Evolutionary conservation across 2,888 invertebrate species (phyloP), one percentile per base, ranked within the genome.

Genomic region (Ornithoptera alexandrae): DNA sequence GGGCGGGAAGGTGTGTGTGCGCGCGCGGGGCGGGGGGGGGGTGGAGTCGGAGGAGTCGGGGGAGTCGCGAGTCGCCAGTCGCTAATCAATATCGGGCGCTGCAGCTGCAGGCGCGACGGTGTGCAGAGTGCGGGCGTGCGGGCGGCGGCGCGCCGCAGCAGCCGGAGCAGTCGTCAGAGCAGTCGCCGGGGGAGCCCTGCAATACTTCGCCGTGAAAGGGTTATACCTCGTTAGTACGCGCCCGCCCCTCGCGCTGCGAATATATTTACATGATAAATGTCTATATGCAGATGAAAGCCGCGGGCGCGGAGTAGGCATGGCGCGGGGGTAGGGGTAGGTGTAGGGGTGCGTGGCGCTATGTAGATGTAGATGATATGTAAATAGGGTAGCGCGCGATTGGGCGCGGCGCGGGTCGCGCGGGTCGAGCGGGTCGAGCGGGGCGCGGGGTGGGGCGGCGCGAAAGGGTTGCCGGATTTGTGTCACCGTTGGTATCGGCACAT

Each of bases 291-390:
- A 39, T 39, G 8, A 39, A 39, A 39, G 39, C 39, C 39, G 39
- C 39, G 39, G 39, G 39, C 39, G 39, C 39, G 10, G 53, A 17
- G 53, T 53, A 17, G 53, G 18, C 17, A n/a, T n/a, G 15, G 53
- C n/a, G 53, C 53, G 5, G 53, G 18, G 53, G 53, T 18, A 5
- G 53, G 53, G 12, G 53, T 5, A 15, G n/a, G 53, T 10, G 53
- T 6, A 15, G 1, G 18, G 53, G 53, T n/a, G 50, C 53, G 39
- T 8, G 39, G 39, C 39, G 39, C 78, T 77, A 87, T 87, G 88
- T 86, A 86, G 82, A 86, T 86, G 74, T 86, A 86, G 82, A 86
- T 86, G 74, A 79, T 80, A 87, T 86, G 88, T 88, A 86, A 81
- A 86, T 85, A 77, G 72, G 76, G 65, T 74, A 79, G 72, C 79